A percentile compares a stretch with the other conserved stretches of the same genome.
Conservation (phyloP, 2,113 vertebrate species). For the Lophura nycthemera region DNA sequence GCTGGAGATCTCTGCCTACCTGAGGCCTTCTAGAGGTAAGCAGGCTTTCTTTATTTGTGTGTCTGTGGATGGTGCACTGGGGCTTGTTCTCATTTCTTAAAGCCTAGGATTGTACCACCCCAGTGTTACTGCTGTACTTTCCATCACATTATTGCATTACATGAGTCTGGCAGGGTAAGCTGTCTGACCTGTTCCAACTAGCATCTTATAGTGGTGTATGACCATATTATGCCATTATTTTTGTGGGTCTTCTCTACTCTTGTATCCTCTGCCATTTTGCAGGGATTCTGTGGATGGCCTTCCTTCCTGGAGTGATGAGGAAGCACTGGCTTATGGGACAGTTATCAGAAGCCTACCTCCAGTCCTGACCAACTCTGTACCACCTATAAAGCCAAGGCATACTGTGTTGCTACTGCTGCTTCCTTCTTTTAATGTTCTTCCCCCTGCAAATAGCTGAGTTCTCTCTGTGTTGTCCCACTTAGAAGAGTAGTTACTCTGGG, state of each 20-base stretch:
- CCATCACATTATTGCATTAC: no score
- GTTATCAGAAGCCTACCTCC: not conserved
- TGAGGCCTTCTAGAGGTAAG: no score
- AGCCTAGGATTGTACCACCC: no score
- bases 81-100: no score
- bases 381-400: not conserved
- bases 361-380: not conserved
- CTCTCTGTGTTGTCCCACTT: not conserved
- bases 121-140: no score
- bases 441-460: not conserved
- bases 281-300: not conserved
- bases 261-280: not conserved
- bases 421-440: not conserved
- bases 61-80: no score
- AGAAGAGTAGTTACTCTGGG: not conserved
- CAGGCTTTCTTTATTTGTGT: no score
- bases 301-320: not conserved
- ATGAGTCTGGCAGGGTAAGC: not conserved
- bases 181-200: not conserved
- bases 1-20: no score
- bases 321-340: not conserved
- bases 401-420: not conserved
- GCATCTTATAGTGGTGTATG: rapidly evolving
- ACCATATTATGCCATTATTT: not conserved
- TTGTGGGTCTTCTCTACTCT: not conserved